Percentiles rank a stretch among this genome's conserved stretches.
Evolutionary conservation across 2,113 vertebrate species (phyloP).

Genomic region (Corvus moneduloides): DNA sequence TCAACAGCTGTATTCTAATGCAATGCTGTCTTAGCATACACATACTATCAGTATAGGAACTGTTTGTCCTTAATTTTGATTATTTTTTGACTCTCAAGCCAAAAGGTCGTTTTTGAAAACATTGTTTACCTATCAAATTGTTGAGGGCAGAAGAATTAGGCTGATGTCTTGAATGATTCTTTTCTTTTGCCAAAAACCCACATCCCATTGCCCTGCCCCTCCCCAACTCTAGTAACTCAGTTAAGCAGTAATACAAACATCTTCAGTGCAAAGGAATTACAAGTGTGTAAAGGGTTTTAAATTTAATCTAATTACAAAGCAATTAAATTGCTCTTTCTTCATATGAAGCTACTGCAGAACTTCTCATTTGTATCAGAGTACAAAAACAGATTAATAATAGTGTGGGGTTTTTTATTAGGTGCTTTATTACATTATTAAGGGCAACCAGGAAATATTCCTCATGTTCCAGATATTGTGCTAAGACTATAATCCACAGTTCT

Average conservation of each 20-base stretch:
- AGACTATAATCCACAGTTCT: neutral
- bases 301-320: neutral
- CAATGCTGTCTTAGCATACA: neutral
- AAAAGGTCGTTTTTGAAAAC: neutral
- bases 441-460: neutral
- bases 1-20: neutral
- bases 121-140: neutral
- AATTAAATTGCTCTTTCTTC: neutral
- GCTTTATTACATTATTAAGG: neutral
- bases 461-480: neutral
- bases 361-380: neutral
- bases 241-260: neutral
- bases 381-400: neutral
- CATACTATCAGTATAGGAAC: neutral
- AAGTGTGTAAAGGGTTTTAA: neutral
- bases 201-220: neutral
- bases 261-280: neutral
- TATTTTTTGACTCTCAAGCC: neutral
- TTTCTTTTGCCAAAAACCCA: neutral
- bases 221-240: accelerated
- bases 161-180: neutral
- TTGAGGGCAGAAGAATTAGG: neutral
- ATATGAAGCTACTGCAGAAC: neutral
- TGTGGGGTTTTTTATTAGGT: neutral
- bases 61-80: neutral